Evolutionary conservation across 2,113 vertebrate genomes (phyloP).

Genomic region (Mobula hypostoma): DNA sequence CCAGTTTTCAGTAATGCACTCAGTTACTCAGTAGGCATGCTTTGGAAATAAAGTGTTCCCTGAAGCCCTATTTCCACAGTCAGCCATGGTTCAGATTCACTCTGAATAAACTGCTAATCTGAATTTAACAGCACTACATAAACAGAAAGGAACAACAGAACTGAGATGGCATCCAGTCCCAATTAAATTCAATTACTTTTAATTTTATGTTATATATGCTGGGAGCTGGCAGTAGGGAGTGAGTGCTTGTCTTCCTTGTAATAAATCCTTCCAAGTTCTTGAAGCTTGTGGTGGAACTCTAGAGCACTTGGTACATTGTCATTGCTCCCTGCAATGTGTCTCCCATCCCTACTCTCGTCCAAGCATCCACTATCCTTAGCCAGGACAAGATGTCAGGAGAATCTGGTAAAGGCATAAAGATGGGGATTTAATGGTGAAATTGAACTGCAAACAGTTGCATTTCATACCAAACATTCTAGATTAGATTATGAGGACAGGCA

Average conservation of each 20-base stretch:
- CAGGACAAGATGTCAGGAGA: neutral
- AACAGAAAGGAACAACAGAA: constrained; percentile 9
- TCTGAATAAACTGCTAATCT: constrained; percentile 29
- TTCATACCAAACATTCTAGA: neutral
- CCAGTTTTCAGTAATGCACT: neutral
- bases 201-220: neutral
- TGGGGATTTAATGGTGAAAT: neutral
- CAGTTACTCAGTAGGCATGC: constrained; percentile 37
- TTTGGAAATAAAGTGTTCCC: constrained; percentile 35
- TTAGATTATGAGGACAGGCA: too few relatives aligned
- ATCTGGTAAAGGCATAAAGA: too few relatives aligned
- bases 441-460: neutral
- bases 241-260: neutral
- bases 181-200: constrained; percentile 23
- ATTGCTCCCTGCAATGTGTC: neutral
- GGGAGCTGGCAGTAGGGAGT: neutral
- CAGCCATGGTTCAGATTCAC: neutral
- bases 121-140: constrained; percentile 6
- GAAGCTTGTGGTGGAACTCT: neutral
- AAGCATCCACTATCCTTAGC: too few relatives aligned
- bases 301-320: neutral
- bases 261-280: neutral
- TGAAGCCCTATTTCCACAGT: constrained; percentile 17
- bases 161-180: neutral
- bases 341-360: too few relatives aligned